A percentile compares a stretch with the other conserved stretches of the same genome.
Evolutionary conservation across 1,140 invertebrate genomes (phyloP).

Genomic region (Drosophila pallidifrons): DNA sequence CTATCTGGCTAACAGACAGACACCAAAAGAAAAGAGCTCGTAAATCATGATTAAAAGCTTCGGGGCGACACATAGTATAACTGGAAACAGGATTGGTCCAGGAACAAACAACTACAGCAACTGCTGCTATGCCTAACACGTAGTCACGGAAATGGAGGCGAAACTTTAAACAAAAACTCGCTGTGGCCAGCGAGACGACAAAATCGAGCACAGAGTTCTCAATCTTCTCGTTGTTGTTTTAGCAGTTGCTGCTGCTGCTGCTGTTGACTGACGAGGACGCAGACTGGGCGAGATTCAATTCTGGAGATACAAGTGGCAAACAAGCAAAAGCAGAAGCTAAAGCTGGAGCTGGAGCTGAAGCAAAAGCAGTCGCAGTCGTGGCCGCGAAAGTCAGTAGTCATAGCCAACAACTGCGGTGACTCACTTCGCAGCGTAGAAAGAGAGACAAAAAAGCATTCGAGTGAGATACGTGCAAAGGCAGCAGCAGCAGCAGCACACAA

Average conservation of each 20-base stretch:
- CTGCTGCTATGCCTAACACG: conserved; percentile 75
- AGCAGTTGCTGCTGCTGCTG: conserved; percentile 17
- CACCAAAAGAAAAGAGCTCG: conserved; percentile 43
- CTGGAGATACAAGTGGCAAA: conserved; percentile 78
- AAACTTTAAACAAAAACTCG: conserved; percentile 74
- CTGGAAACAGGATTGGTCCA: conserved; percentile 34
- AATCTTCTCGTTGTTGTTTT: conserved; percentile 28
- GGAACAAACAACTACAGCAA: conserved; percentile 8
- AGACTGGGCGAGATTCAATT: conserved; percentile 76
- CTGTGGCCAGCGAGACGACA: conserved; percentile 70
- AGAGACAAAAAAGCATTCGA: conserved; percentile 53
- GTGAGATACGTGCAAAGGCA: conserved; percentile 19
- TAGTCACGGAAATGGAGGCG: conserved; percentile 31
- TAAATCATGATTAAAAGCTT: conserved; percentile 85
- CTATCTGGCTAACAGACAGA: conserved; percentile 54
- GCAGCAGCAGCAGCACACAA: conserved; percentile 1
- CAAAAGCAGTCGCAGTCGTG: conserved; percentile 20
- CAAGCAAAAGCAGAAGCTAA: conserved; percentile 50
- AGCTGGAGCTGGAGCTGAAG: conserved; percentile 46
- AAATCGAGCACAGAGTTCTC: conserved; percentile 24
- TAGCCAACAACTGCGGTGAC: conserved; percentile 63
- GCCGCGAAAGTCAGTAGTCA: conserved; percentile 55
- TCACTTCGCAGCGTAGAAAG: conserved; percentile 51
- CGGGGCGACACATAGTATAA: conserved; percentile 66
- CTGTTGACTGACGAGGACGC: conserved; percentile 56